phyloP scores from a whole-genome alignment of 2,888 invertebrate genomes.

The Mylabris sibirica region DNA sequence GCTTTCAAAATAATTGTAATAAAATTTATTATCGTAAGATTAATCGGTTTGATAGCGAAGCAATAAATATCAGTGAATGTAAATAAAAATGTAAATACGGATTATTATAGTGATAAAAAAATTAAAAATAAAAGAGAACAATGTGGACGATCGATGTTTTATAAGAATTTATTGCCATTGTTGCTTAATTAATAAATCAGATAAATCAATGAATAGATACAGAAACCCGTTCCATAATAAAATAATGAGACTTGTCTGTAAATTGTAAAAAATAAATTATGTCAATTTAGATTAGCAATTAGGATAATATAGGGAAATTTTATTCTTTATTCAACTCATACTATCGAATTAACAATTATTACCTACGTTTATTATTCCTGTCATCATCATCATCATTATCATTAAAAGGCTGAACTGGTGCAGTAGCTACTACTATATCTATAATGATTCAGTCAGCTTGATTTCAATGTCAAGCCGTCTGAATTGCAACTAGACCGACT shows the following conservation, averaged over 20 bases:
- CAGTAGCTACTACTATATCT: background rate
- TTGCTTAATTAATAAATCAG: background rate
- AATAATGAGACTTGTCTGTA: background rate
- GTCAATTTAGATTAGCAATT: conserved; percentile 9
- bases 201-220: background rate
- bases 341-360: background rate
- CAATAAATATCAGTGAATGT: conserved; percentile 10
- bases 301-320: background rate
- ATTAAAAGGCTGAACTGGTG: conserved; percentile 9
- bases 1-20: too few relatives aligned
- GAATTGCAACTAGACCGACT: background rate
- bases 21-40: background rate
- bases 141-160: background rate
- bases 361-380: background rate
- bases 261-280: background rate
- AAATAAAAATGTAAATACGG: conserved; percentile 22
- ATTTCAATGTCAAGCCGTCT: background rate
- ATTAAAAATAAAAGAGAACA: background rate
- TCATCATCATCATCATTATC: background rate
- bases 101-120: conserved; percentile 8
- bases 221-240: background rate
- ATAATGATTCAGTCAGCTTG: background rate
- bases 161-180: background rate
- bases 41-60: background rate
- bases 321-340: background rate